phyloP scores from a whole-genome alignment of 2,888 invertebrate species.

The Brachycybe producta region DNA sequence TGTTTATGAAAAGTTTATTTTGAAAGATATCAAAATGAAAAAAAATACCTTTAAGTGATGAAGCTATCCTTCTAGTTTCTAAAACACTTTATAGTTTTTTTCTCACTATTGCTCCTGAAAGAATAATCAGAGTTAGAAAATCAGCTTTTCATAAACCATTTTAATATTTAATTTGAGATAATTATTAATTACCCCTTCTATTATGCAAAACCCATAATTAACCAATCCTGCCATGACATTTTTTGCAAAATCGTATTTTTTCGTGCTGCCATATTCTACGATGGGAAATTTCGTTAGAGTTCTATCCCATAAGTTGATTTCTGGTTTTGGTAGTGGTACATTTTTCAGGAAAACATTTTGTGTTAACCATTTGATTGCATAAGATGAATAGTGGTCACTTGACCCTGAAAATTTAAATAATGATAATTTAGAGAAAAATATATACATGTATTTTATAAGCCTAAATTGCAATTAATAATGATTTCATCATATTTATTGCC shows the following conservation, averaged over 20 bases:
- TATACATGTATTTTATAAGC: too few relatives aligned
- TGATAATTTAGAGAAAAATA: not conserved
- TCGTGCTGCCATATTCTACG: conserved; percentile 3
- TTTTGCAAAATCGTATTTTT: conserved; percentile 20
- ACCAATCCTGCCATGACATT: conserved; percentile 27
- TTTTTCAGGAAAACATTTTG: conserved; percentile 6
- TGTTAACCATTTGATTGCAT: conserved; percentile 5
- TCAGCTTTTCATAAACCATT: too few relatives aligned
- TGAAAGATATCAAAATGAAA: too few relatives aligned
- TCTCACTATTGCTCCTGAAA: too few relatives aligned
- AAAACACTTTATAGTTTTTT: too few relatives aligned
- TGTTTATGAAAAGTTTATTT: too few relatives aligned
- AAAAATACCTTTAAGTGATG: too few relatives aligned
- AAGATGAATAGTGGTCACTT: conserved; percentile 9
- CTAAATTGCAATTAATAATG: too few relatives aligned
- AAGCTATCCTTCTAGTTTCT: too few relatives aligned
- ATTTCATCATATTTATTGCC: too few relatives aligned
- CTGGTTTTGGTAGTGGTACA: not conserved
- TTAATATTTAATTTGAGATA: too few relatives aligned
- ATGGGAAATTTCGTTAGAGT: conserved; percentile 1
- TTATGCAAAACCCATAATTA: conserved; percentile 22
- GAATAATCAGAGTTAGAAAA: too few relatives aligned
- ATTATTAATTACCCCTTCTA: conserved; percentile 40
- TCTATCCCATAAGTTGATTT: conserved; percentile 9
- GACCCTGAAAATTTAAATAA: conserved; percentile 7